These are phyloP conservation scores for Saimiri boliviensis DNA, from an alignment of 2,113 vertebrate genomes.

Conservation along the genomic window DNA sequence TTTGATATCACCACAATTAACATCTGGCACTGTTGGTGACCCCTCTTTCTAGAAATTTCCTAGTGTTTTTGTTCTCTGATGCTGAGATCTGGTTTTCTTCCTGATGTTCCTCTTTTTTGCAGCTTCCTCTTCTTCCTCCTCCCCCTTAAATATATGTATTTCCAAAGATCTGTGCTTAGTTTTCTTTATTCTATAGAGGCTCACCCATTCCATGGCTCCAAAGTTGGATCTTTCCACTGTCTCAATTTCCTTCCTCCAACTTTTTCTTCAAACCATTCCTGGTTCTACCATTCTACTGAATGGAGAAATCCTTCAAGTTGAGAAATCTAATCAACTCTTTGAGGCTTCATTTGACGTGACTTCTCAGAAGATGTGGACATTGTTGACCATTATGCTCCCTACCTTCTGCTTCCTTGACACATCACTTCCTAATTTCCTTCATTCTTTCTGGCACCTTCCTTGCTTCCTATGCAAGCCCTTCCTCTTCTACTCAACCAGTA, in stretches of 20 bases:
- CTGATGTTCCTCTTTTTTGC: background rate
- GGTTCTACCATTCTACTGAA: background rate
- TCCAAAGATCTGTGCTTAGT: background rate
- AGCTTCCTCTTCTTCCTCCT: background rate
- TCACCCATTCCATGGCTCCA: background rate
- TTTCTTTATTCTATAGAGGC: background rate
- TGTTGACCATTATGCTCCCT: background rate
- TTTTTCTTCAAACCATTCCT: background rate
- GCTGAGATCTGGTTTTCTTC: background rate
- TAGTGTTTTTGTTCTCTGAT: constrained; percentile 11
- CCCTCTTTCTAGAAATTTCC: constrained; percentile 25
- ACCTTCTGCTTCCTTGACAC: background rate
- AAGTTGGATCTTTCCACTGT: background rate
- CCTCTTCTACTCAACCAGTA: background rate
- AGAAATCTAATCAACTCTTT: background rate
- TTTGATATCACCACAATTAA: background rate
- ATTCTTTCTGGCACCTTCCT: background rate
- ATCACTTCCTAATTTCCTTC: background rate
- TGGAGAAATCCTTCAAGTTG: background rate
- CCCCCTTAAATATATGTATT: background rate
- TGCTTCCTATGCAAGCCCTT: background rate
- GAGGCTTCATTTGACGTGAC: background rate
- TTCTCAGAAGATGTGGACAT: background rate
- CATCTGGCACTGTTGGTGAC: background rate
- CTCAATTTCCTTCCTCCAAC: background rate